Evolutionary conservation across 2,888 invertebrate species (phyloP).

Genomic region (Drosophila tanythrix): DNA sequence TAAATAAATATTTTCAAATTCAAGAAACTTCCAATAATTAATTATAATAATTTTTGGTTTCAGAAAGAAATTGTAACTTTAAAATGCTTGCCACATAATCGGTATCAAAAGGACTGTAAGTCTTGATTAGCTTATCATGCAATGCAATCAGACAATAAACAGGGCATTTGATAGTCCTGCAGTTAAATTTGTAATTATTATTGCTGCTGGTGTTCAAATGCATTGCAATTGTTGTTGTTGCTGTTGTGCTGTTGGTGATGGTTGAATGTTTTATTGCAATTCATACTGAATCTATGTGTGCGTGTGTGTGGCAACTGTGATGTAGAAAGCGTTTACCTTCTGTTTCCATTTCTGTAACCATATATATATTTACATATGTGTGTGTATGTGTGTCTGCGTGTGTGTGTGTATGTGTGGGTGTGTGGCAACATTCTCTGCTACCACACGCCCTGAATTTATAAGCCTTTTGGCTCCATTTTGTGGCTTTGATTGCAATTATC

Average conservation of each 20-base stretch:
- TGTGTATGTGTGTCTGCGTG: constrained; percentile 4
- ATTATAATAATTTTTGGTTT: background rate
- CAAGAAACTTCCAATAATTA: background rate
- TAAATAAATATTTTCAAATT: background rate
- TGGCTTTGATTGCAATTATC: constrained; percentile 82
- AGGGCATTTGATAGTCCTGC: constrained; percentile 12
- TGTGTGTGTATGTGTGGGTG: constrained; percentile 10
- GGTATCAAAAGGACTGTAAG: background rate
- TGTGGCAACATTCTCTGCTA: constrained; percentile 24
- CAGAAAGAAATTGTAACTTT: background rate
- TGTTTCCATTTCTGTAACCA: constrained; percentile 35
- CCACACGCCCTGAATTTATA: constrained; percentile 70
- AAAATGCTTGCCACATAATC: background rate
- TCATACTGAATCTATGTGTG: constrained; percentile 21
- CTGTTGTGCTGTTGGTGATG: constrained; percentile 9
- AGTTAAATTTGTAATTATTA: constrained; percentile 4
- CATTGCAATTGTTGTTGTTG: constrained; percentile 35
- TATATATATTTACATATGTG: background rate
- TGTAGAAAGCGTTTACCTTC: constrained; percentile 62
- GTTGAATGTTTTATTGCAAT: constrained; percentile 39
- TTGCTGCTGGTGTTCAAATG: constrained; percentile 21
- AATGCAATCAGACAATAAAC: background rate
- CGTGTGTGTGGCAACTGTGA: constrained; percentile 49
- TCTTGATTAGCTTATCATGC: background rate
- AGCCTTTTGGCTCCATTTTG: constrained; percentile 81